A percentile compares a stretch with the other conserved stretches of the same genome.
Conservation (phyloP, 30 jellyfish, hydroid and myxozoan genomes). For the Hydractinia echinata region DNA sequence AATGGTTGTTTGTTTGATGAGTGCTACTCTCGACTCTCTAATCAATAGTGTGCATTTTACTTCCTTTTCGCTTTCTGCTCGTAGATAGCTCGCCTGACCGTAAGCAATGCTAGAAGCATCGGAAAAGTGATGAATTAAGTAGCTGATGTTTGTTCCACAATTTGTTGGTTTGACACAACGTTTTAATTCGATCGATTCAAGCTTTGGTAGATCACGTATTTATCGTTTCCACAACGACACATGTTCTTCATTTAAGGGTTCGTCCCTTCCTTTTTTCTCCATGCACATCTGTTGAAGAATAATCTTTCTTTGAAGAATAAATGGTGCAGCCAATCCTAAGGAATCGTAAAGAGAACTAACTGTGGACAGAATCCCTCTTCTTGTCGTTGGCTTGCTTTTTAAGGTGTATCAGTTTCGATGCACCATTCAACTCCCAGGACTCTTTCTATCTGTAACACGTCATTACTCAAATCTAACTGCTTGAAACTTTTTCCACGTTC, state of each 20-base stretch:
- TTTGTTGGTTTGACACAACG: conserved; percentile 9
- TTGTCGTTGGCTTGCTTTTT: conserved; percentile 20
- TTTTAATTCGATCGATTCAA: not conserved
- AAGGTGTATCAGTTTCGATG: too few species aligned
- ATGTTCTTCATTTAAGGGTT: conserved; percentile 1
- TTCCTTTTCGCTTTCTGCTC: conserved; percentile 12
- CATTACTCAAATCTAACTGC: too few species aligned
- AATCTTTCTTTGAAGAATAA: conserved; percentile 2
- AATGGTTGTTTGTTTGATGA: conserved; percentile 10
- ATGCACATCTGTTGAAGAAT: conserved; percentile 24
- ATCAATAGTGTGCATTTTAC: not conserved
- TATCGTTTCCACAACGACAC: conserved; percentile 20
- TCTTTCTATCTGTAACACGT: too few species aligned
- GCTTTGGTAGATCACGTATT: conserved; percentile 23
- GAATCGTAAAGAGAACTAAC: conserved; percentile 37
- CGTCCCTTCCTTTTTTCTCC: conserved; percentile 19
- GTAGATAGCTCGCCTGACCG: conserved; percentile 20
- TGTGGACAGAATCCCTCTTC: conserved; percentile 30
- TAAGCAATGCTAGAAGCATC: conserved; percentile 29
- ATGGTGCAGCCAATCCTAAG: conserved; percentile 26
- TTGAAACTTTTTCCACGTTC: too few species aligned
- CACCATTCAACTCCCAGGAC: too few species aligned
- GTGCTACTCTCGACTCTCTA: conserved; percentile 47
- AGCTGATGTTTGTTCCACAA: not conserved
- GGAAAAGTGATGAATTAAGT: conserved; percentile 26